Conservation (phyloP, 2,113 vertebrate species). For the Phyllostomus discolor region DNA sequence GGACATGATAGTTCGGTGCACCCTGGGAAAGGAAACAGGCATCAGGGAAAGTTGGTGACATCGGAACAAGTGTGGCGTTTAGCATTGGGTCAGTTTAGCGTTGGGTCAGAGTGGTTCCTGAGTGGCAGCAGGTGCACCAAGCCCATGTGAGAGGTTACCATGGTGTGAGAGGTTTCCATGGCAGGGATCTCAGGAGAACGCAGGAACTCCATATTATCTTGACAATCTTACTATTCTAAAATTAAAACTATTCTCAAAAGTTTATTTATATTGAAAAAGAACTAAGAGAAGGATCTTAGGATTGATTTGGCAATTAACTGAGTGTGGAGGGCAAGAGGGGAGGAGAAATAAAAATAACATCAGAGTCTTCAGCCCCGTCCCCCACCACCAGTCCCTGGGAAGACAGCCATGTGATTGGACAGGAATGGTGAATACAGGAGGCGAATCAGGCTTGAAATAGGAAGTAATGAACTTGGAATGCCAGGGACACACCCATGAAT, state of each 20-base stretch:
- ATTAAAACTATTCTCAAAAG: not conserved
- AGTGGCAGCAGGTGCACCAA: accelerated
- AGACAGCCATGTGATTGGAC: not conserved
- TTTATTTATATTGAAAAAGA: not conserved
- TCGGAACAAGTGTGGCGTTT: not conserved
- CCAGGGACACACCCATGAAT: not conserved
- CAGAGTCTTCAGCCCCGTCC: not conserved
- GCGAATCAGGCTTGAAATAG: not conserved
- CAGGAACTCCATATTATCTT: not conserved
- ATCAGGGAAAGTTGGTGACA: no score
- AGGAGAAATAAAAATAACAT: not conserved
- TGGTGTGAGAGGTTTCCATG: not conserved
- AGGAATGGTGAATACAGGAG: not conserved
- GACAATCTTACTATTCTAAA: not conserved
- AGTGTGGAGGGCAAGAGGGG: not conserved
- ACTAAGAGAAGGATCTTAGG: not conserved
- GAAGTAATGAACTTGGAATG: not conserved
- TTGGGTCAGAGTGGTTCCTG: not conserved
- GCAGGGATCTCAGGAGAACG: not conserved
- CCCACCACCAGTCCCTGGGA: no score
- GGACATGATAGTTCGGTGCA: not conserved
- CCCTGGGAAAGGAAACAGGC: not conserved
- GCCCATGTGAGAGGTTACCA: not conserved
- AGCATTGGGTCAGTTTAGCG: accelerated
- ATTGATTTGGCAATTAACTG: not conserved